Base-by-base conservation (phyloP, 1,140 invertebrate genomes). In the Lutraria rhynchaena region DNA sequence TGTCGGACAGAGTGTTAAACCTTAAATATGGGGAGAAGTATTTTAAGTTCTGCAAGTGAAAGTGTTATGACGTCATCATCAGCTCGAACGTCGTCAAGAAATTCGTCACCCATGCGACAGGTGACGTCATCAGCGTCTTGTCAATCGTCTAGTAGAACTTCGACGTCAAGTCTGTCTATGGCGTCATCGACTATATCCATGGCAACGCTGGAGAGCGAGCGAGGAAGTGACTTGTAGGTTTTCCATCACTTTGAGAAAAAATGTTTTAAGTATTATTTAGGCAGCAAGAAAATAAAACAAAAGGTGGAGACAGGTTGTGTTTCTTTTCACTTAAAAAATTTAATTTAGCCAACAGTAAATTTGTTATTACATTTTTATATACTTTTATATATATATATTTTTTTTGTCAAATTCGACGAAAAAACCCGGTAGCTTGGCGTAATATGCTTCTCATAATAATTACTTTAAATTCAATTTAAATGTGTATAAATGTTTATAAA, bases 81-180 rank as follows among this genome's bases (percentile, higher is more conserved):
- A 15, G 37, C 15, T 41, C 37, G 37, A 41, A 41, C 37, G 15
- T 41, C 37, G 37, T 7, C 5, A 2, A 58, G 27, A 15, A 15
- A 15, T 13, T 15, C 24, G 22, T 58, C 55, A 29, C 55, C 31
- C 15, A 5, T 24, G 15, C 51, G 41, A 0, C 11, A 67, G n/a
- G 17, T 67, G 55, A 71, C 69, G 69, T 58, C 70, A 29, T 35
- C 70, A 58, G 27, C 51, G 33, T 7, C 53, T 13, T 22, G 51
- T 24, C 51, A 58, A 13, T 11, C 7, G 17, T 31, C 51, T n/a
- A 13, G 69, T 55, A 24, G n/a, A 33, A 35, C 70, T 19, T 44
- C 70, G 53, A 58, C 70, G 55, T 73, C 70, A 44, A 29, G 70
- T 73, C 70, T 55, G n/a, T 73, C 70, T 37, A 58, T 41, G 24